Percentiles rank a stretch among this genome's conserved stretches.
phyloP scores from a whole-genome alignment of 2,113 vertebrate species.

The Eublepharis macularius region DNA sequence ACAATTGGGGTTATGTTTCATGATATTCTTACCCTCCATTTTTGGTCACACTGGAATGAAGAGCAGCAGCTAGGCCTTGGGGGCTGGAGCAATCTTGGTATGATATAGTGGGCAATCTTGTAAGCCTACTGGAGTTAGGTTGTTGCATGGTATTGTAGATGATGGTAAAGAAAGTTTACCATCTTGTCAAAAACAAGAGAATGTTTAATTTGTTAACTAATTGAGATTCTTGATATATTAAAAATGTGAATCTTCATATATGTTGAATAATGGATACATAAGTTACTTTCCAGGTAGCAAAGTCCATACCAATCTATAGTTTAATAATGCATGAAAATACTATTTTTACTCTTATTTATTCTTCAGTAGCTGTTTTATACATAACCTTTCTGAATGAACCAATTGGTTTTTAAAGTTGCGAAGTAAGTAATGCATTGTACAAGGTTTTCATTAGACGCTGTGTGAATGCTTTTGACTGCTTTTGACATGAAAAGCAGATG shows the following conservation, averaged over 20 bases:
- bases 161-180: not conserved
- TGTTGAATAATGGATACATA: not conserved
- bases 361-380: not conserved
- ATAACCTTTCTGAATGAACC: not conserved
- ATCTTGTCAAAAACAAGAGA: not conserved
- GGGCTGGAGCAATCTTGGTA: too few relatives aligned
- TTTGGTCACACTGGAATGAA: too few relatives aligned
- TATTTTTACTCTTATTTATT: not conserved
- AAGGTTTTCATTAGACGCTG: not conserved
- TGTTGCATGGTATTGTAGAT: too few relatives aligned
- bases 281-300: not conserved
- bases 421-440: not conserved
- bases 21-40: too few relatives aligned
- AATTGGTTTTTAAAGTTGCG: constrained; percentile 30
- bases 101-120: too few relatives aligned
- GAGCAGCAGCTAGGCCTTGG: too few relatives aligned
- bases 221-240: not conserved
- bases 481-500: not conserved
- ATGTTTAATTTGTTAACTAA: not conserved
- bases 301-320: constrained; percentile 17
- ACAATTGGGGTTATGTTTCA: too few relatives aligned
- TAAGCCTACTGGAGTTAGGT: too few relatives aligned
- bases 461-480: not conserved
- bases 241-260: too few relatives aligned
- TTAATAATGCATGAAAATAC: not conserved